These are phyloP conservation scores for Myotis myotis DNA, from an alignment of 2,797 vertebrate species.

Conservation along the genomic window DNA sequence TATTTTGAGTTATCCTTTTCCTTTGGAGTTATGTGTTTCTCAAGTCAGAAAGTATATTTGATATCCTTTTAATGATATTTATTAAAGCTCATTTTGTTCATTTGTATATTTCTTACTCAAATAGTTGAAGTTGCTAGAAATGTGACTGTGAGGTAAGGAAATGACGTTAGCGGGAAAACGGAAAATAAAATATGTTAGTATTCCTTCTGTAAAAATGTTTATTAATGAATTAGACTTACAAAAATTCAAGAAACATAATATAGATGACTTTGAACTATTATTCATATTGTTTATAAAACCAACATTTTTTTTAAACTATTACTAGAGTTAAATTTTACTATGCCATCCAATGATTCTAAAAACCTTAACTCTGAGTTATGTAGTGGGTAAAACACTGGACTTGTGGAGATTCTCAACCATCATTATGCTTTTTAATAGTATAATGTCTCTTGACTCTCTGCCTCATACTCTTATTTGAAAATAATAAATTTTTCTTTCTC, in stretches of 20 bases:
- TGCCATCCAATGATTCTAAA: not conserved
- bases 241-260: not conserved
- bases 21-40: not conserved
- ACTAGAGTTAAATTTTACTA: not conserved
- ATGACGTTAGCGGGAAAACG: not conserved
- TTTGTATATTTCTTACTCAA: not conserved
- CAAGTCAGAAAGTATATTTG: not conserved
- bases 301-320: constrained; percentile 18
- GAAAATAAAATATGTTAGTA: not conserved
- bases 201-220: not conserved
- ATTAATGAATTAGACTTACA: constrained; percentile 28
- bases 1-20: constrained; percentile 3
- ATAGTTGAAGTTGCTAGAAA: constrained; percentile 42
- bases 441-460: not conserved
- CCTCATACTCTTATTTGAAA: not conserved
- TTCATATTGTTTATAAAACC: constrained; percentile 5
- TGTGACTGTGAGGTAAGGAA: not conserved
- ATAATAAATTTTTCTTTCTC: not conserved
- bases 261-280: not conserved
- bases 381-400: not conserved
- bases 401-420: not conserved
- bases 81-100: not conserved
- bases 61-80: not conserved
- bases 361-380: not conserved
- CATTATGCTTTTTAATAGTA: not conserved